These are phyloP conservation scores for Augiades crinisus DNA, from an alignment of 2,888 invertebrate genomes.

Conservation along the genomic window DNA sequence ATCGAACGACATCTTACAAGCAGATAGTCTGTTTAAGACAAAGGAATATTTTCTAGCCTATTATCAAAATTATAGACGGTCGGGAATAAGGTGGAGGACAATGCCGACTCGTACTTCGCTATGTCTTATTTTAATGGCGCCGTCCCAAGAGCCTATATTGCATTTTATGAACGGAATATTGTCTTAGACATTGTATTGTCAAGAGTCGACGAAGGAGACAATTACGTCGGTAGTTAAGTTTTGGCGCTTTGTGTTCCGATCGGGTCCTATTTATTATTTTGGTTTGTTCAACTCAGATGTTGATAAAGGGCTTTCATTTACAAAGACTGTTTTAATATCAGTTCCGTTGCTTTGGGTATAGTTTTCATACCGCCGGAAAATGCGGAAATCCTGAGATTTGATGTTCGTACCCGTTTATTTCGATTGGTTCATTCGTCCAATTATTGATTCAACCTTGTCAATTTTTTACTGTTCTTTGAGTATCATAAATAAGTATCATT, in stretches of 20 bases:
- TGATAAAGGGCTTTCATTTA: slow-evolving; percentile 14
- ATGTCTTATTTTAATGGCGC: slow-evolving; percentile 70
- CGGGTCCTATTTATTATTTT: slow-evolving; percentile 21
- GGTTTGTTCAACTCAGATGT: slow-evolving; percentile 17
- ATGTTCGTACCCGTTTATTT: background rate
- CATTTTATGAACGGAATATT: slow-evolving; percentile 61
- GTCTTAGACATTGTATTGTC: slow-evolving; percentile 51
- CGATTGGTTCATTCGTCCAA: too few species aligned
- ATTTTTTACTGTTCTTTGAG: too few species aligned
- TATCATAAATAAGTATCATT: too few species aligned
- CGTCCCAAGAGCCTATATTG: slow-evolving; percentile 59
- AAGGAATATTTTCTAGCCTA: slow-evolving; percentile 78
- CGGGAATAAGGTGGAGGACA: slow-evolving; percentile 55
- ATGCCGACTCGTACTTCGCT: slow-evolving; percentile 47
- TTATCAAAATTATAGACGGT: slow-evolving; percentile 77
- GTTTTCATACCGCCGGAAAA: background rate
- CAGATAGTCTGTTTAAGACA: slow-evolving; percentile 66
- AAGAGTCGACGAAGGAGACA: slow-evolving; percentile 38
- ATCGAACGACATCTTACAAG: slow-evolving; percentile 65
- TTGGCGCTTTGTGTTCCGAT: slow-evolving; percentile 31
- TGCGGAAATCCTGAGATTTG: background rate
- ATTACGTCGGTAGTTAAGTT: slow-evolving; percentile 39
- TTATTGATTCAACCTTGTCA: too few species aligned
- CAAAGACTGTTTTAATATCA: slow-evolving; percentile 10
- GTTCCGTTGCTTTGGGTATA: background rate